Conservation (phyloP, 2,113 vertebrate genomes). For the Podilymbus podiceps region DNA sequence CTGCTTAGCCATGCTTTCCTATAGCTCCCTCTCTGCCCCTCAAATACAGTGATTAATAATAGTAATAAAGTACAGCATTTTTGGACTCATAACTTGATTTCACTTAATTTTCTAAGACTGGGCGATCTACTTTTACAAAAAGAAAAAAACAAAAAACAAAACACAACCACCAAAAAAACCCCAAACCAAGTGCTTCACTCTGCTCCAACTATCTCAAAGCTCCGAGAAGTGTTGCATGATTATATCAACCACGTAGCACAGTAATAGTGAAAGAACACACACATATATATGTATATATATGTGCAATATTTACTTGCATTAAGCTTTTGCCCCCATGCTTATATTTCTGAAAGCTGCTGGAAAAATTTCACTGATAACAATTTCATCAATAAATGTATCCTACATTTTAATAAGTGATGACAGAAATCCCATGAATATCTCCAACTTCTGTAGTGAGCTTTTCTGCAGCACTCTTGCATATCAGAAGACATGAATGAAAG, state of each 20-base stretch:
- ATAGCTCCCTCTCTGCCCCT: not conserved
- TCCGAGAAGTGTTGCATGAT: not conserved
- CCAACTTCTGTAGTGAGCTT: not conserved
- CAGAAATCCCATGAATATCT: not conserved
- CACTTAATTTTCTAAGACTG: not conserved
- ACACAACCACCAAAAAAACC: too few relatives aligned
- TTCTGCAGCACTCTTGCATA: not conserved
- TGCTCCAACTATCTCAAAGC: not conserved
- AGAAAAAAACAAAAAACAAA: not conserved
- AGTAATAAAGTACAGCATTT: not conserved
- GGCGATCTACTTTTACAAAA: not conserved
- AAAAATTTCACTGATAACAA: not conserved
- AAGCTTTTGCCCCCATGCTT: not conserved
- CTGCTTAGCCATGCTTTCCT: not conserved
- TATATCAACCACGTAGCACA: not conserved
- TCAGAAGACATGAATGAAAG: not conserved
- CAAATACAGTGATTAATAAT: not conserved
- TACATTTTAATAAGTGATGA: not conserved
- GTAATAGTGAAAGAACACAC: not conserved
- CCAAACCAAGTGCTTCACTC: not conserved
- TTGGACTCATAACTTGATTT: not conserved
- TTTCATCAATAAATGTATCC: not conserved
- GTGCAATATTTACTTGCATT: not conserved
- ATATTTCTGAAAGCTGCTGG: not conserved
- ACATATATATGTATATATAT: accelerated